Base-by-base conservation (phyloP, 1,140 invertebrate species). In the Pinna nobilis region DNA sequence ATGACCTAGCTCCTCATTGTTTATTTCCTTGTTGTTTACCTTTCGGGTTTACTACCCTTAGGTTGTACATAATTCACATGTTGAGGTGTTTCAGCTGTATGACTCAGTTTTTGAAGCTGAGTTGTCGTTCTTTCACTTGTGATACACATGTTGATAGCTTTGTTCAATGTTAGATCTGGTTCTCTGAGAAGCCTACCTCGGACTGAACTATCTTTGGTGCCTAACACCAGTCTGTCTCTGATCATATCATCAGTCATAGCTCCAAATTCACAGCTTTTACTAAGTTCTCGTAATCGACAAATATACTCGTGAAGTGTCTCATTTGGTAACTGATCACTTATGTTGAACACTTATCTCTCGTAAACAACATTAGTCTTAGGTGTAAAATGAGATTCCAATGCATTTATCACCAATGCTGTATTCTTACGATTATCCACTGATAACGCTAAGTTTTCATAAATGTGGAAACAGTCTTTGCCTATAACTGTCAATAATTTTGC, bases 401-500 rank as follows among this genome's bases (percentile, higher is more conserved):
- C 65, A 9, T 37, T 25, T 30, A 55, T 2, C 5, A 67, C 35
- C 37, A 30, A 23, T 20, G 33, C 23, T 20, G 28, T 28, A 30
- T 25, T 25, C 32, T 23, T 30, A 33, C n/a, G 32, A 3, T 53
- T 20, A n/a, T n/a, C n/a, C n/a, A n/a, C n/a, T n/a, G n/a, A 5
- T 25, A 51, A n/a, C 20, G n/a, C 9, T 25, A 55, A 32, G 20
- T 53, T 41, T 33, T 66, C 15, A 33, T 20, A 66, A 7, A 63
- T 51, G 6, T 66, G 47, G 18, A 41, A 63, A 20, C 64, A 66
- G n/a, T 66, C 64, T 20, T 66, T 66, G 11, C 47, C 64, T 30
- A 66, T 66, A 2, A 66, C 49, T n/a, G 49, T 33, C 33, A 66
- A 49, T 20, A 66, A 15, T 33, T 44, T 66, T 37, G 64, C 64